Base-by-base conservation (phyloP, 2,113 vertebrate species). In the Phylloscopus trochiloides region DNA sequence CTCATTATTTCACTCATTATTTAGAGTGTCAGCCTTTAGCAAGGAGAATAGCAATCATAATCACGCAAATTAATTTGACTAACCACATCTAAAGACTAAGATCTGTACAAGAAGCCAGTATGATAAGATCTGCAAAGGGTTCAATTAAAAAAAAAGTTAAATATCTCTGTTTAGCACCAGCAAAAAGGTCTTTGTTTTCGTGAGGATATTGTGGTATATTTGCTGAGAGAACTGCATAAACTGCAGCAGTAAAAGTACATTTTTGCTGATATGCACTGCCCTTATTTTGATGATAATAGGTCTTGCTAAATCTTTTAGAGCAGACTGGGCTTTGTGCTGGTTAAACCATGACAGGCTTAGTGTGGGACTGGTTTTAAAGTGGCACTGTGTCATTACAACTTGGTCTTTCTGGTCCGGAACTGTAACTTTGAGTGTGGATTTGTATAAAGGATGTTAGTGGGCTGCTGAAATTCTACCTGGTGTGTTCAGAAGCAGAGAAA, bases 41-140 rank as follows among this genome's bases (percentile, higher is more conserved):
- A 67, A 74, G 65, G 34, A 77, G 72, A 86, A 84, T 38, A 91
- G 55, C 42, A 17, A 72, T 85, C 61, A 20, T 40, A 82, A 87
- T 85, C 17, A 84, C 72, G 77, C 52, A 94, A 91, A 87, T 93
- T 90, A 85, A 87, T 89, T 95, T 90, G 43, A 48, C 73, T 81
- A 87, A 84, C 59, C 29, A 7, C 72, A 42, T 74, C 87, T 89
- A 47, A 90, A 93, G 32, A 59, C 48, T 88, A 51, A 89, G 54
- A 70, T 76, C 40, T 68, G 55, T 76, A 36, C 42, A 62, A 32
- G 88, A 76, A 50, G 31, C 17, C 42, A 24, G 17, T 32, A 7
- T 77, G 65, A 17, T 61, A 79, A 77, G 32, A 59, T 90, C 52
- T 81, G n/a, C 31, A 75, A 55, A 36, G 29, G 9, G 9, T 73